Percentiles rank a stretch among this genome's conserved stretches.
Evolutionary conservation across 2,888 invertebrate genomes (phyloP).

Genomic region (Sesia apiformis): DNA sequence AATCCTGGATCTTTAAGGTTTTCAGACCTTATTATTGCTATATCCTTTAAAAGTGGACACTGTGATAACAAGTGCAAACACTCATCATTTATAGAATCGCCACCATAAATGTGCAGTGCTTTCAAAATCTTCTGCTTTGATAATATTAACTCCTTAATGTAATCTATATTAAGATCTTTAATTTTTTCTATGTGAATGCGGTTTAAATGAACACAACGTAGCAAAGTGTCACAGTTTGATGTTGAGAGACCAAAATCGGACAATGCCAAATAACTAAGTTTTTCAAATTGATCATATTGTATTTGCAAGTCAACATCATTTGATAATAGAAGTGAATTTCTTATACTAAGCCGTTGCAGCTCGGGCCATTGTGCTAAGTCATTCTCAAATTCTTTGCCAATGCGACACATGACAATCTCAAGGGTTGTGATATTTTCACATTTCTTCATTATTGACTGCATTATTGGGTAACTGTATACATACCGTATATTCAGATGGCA

Average conservation of each 20-base stretch:
- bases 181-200: constrained; percentile 62
- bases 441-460: constrained; percentile 38
- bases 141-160: constrained; percentile 38
- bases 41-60: constrained; percentile 43
- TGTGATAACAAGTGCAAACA: constrained; percentile 40
- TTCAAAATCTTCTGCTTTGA: constrained; percentile 37
- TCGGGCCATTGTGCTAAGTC: constrained; percentile 44
- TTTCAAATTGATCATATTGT: constrained; percentile 41
- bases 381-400: constrained; percentile 43
- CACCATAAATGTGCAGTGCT: constrained; percentile 55
- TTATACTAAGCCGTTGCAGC: constrained; percentile 47
- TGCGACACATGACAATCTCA: constrained; percentile 58
- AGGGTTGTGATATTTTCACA: constrained; percentile 47
- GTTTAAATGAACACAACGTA: constrained; percentile 41
- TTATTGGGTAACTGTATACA: constrained; percentile 41
- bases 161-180: constrained; percentile 38
- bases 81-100: constrained; percentile 44
- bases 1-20: constrained; percentile 51
- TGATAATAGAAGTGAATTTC: constrained; percentile 44
- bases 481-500: constrained; percentile 50
- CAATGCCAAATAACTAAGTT: constrained; percentile 41
- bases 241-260: constrained; percentile 56
- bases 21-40: constrained; percentile 58
- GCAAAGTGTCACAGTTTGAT: constrained; percentile 41
- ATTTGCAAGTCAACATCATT: constrained; percentile 33